Evolutionary conservation across 2,113 vertebrate genomes (phyloP), one percentile per base, ranked within the genome.

Genomic region (Sisor rabdophorus): DNA sequence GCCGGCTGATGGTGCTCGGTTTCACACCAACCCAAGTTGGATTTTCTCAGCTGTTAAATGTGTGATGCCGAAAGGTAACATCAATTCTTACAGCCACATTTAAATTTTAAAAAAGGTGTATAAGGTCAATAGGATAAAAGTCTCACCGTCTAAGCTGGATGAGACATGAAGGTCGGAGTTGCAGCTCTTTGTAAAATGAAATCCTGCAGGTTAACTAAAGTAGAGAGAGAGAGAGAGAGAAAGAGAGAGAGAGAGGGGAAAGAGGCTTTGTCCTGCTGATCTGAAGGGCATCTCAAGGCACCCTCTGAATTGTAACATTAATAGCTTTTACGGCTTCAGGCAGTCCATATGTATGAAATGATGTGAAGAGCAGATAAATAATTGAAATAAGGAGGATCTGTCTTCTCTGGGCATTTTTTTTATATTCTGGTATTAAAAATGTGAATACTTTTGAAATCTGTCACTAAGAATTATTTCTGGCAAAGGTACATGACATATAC

Each of bases 61-160:
- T 24, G 13, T 11, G 36, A 47, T 48, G n/a, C 71, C 26, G 15
- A 10, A 19, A 53, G 20, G 28, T 17, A n/a, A 54, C 30, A 65
- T 65, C 60, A 55, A 19, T 44, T 40, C 40, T 16, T 20, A 54
- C 24, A n/a, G 17, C 50, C 85, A 88, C 87, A 86, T 89, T 84
- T 59, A 26, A 58, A 24, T 73, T n/a, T n/a, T 15, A 56, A 73
- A 47, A 44, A 59, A 40, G 5, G n/a, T 36, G 44, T 11, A 22
- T 26, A 58, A 58, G 54, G 54, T 73, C 71, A 73, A 19, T 28
- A 11, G 65, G 44, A 68, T 68, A 68, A 52, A 68, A 68, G 47
- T 68, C 65, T 50, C 22, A 26, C 40, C 20, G 16, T 71, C 28
- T 56, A 56, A 36, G 15, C 28, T 24, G 32, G 30, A 72, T 36